Conservation (phyloP, 2,113 vertebrate species). For the Psettodes erumei region DNA sequence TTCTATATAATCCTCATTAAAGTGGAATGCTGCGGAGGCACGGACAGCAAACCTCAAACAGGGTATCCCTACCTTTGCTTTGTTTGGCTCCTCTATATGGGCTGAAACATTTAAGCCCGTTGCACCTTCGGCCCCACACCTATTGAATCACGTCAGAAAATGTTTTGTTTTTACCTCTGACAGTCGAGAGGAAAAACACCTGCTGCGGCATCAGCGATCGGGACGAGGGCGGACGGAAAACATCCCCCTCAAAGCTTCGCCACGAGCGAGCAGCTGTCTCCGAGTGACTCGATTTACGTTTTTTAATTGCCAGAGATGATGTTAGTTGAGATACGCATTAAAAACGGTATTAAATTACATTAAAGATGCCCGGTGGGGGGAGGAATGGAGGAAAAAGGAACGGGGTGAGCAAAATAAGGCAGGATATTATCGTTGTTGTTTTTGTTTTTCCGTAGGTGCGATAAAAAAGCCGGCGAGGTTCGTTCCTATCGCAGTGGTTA, state of each 20-base stretch:
- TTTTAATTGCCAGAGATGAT: not conserved
- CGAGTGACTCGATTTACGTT: not conserved
- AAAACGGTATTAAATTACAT: not conserved
- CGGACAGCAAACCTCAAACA: not conserved
- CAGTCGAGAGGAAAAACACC: not conserved
- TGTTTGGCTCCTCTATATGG: not conserved
- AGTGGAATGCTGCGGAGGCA: conserved; percentile 23
- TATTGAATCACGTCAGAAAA: not conserved
- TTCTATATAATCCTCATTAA: conserved; percentile 17
- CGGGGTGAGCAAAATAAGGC: not conserved
- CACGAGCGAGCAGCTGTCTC: not conserved
- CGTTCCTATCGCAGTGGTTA: conserved; percentile 28
- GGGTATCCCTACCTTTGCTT: not conserved
- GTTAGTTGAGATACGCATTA: not conserved
- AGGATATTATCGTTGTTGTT: not conserved
- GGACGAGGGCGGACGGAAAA: not conserved
- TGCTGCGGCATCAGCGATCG: not conserved
- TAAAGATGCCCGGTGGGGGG: not conserved
- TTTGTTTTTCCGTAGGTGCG: conserved; percentile 20
- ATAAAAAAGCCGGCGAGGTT: conserved; percentile 49
- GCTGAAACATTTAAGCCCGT: not conserved
- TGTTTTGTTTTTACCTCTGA: conserved; percentile 7
- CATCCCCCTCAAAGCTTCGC: not conserved
- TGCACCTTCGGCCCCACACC: not conserved
- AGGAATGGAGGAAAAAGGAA: not conserved